Percentiles rank a stretch among this genome's conserved stretches.
Conservation (phyloP, 2,888 invertebrate species). For the Bedellia somnulentella region DNA sequence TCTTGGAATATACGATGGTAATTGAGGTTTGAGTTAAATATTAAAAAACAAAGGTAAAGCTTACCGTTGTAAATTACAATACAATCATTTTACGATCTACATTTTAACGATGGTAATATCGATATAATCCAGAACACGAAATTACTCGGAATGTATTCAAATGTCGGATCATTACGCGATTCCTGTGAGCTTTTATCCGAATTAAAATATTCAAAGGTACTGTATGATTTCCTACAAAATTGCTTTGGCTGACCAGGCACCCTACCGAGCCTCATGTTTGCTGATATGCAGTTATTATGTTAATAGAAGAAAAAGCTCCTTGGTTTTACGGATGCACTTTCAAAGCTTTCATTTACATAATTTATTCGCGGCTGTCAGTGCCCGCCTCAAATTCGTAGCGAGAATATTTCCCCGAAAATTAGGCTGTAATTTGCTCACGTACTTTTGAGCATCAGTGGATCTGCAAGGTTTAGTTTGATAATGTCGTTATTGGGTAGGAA, state of each 20-base stretch:
- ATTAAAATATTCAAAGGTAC: conserved; percentile 1
- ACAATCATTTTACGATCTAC: no score
- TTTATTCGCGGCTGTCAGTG: conserved; percentile 54
- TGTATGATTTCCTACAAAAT: neutral
- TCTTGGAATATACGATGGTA: no score
- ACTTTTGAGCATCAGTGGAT: conserved; percentile 43
- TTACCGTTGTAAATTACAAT: no score
- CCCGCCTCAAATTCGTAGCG: conserved; percentile 51
- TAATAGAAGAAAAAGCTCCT: conserved; percentile 34
- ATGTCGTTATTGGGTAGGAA: conserved; percentile 41
- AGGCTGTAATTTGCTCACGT: conserved; percentile 52
- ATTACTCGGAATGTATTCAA: neutral
- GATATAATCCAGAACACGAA: no score
- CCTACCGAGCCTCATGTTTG: neutral
- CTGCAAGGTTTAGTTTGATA: conserved; percentile 40
- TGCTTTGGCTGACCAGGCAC: neutral
- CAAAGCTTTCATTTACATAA: conserved; percentile 55
- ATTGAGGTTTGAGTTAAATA: no score
- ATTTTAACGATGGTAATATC: no score
- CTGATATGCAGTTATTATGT: conserved; percentile 30
- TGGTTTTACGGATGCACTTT: conserved; percentile 43
- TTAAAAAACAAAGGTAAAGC: no score
- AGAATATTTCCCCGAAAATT: conserved; percentile 41
- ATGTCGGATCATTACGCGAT: no score
- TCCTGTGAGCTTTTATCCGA: neutral